Percentiles rank a stretch among this genome's conserved stretches.
Conservation (phyloP, 2,113 vertebrate genomes). For the Gadus macrocephalus region DNA sequence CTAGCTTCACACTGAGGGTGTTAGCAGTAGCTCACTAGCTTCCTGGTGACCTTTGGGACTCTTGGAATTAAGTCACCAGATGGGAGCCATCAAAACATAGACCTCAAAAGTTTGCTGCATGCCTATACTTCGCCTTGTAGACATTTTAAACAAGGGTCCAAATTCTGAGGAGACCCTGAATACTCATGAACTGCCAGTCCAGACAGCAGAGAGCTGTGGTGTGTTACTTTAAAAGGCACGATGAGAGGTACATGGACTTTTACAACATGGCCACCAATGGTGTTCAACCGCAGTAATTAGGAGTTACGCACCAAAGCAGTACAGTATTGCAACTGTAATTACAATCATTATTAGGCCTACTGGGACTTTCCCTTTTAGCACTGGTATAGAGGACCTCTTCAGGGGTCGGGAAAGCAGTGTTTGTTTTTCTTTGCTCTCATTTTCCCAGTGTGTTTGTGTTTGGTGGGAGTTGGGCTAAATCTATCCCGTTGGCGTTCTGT, state of each 20-base stretch:
- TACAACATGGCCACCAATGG: background rate
- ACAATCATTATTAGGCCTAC: too few species aligned
- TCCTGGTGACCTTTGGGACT: constrained; percentile 29
- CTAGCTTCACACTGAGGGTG: constrained; percentile 5
- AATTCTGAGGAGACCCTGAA: constrained; percentile 24
- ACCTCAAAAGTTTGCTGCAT: constrained; percentile 43
- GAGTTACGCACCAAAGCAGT: background rate
- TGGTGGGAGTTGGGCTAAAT: constrained; percentile 31
- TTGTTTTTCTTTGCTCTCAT: constrained; percentile 15
- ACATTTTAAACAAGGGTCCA: constrained; percentile 52
- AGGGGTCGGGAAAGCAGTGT: background rate
- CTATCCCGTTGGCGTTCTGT: constrained; percentile 20
- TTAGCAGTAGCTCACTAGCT: too few species aligned
- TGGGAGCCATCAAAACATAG: constrained; percentile 54
- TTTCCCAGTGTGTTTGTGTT: constrained; percentile 17
- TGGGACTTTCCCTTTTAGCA: background rate
- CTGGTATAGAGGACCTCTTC: background rate
- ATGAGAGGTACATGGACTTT: constrained; percentile 21
- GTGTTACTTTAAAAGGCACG: constrained; percentile 12
- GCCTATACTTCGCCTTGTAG: constrained; percentile 37
- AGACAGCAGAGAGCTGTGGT: constrained; percentile 38
- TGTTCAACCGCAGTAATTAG: background rate
- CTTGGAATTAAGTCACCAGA: constrained; percentile 57
- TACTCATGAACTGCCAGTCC: constrained; percentile 42
- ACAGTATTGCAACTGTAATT: background rate